Evolutionary conservation across 1,140 invertebrate genomes (phyloP), one percentile per base, ranked within the genome.

Genomic region (Potamilus streckersoni): DNA sequence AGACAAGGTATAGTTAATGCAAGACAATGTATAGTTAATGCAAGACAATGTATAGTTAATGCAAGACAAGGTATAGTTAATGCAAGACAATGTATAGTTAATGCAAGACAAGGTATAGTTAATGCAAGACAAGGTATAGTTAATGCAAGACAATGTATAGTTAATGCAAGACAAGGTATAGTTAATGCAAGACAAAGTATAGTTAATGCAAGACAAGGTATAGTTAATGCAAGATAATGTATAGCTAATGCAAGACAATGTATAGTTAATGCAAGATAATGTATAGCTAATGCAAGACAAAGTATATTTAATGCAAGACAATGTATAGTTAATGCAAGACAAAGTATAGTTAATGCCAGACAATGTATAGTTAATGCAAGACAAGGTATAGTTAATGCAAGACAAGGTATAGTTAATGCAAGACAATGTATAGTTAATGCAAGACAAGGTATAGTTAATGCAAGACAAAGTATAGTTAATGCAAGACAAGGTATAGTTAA

Each of bases 171-270:
- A 31, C 27, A 31, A 31, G 27, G 27, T 69, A 23, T 69, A n/a
- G n/a, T n/a, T 88, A 2, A 82, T 87, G 56, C 87, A 88, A 58
- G 87, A 89, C 61, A 89, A 88, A 84, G 89, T 90, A 75, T 17
- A 12, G 5, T 62, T 62, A n/a, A 23, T 61, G 60, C 17, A 20
- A 31, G 27, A 31, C 27, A 31, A 31, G 27, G 27, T 69, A 23
- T 69, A n/a, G n/a, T n/a, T n/a, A n/a, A n/a, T n/a, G n/a, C n/a
- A n/a, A n/a, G n/a, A n/a, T n/a, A n/a, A n/a, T n/a, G n/a, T n/a
- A n/a, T n/a, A n/a, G 49, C 72, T 88, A 2, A 82, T 87, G 56
- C 87, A 88, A 58, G 87, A 89, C 61, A 89, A 88, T 84, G 89
- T 90, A 75, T 17, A 12, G 5, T 62, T 62, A n/a, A 23, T 61